Percentiles rank a stretch among this genome's conserved stretches.
phyloP scores from a whole-genome alignment of 2,888 invertebrate genomes.

The Aplocera efformata region DNA sequence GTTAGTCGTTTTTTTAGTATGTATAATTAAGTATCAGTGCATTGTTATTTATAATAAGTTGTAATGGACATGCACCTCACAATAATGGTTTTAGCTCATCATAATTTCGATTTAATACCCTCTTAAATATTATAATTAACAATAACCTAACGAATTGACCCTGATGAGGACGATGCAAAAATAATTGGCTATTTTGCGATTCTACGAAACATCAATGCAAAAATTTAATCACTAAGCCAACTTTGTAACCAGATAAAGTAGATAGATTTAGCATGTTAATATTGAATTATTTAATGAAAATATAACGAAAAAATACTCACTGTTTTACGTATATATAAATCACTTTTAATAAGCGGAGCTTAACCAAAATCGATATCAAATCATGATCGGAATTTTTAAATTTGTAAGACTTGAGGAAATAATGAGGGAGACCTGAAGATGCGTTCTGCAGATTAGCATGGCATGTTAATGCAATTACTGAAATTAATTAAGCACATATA shows the following conservation, averaged over 20 bases:
- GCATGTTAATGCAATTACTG: constrained; percentile 22
- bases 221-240: constrained; percentile 33
- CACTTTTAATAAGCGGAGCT: constrained; percentile 47
- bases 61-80: constrained; percentile 53
- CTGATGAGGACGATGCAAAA: constrained; percentile 9
- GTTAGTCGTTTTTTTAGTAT: constrained; percentile 50
- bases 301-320: constrained; percentile 47
- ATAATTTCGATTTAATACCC: constrained; percentile 44
- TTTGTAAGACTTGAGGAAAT: constrained; percentile 37
- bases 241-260: constrained; percentile 26
- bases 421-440: constrained; percentile 31
- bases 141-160: constrained; percentile 42
- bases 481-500: constrained; percentile 13
- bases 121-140: constrained; percentile 16
- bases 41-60: too few species aligned
- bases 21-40: constrained; percentile 48
- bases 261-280: constrained; percentile 8
- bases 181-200: constrained; percentile 47
- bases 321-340: constrained; percentile 66
- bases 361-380: constrained; percentile 59
- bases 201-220: constrained; percentile 51
- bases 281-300: constrained; percentile 50
- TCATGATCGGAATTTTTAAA: constrained; percentile 56
- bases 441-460: constrained; percentile 18
- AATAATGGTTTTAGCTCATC: constrained; percentile 57